These are phyloP conservation scores for Drosophila kohkoa DNA, from an alignment of 1,140 invertebrate species.

Conservation along the genomic window DNA sequence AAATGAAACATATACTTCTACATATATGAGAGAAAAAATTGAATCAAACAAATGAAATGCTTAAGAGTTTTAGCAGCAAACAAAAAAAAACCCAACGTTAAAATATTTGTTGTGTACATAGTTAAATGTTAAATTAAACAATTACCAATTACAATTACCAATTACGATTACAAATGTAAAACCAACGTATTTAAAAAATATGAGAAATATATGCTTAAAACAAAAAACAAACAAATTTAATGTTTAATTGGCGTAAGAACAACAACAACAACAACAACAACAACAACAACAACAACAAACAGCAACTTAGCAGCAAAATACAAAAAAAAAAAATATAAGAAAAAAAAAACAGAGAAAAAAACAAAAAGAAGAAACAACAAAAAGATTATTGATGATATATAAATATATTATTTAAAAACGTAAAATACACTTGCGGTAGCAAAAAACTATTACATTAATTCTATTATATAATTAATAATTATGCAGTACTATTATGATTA, in stretches of 20 bases:
- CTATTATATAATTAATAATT: slow-evolving; percentile 63
- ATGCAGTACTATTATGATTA: slow-evolving; percentile 80
- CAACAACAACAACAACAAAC: slow-evolving; percentile 15
- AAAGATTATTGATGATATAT: slow-evolving; percentile 58
- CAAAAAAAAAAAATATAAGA: slow-evolving; percentile 13
- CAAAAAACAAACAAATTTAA: slow-evolving; percentile 47
- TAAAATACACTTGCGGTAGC: slow-evolving; percentile 76
- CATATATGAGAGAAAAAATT: slow-evolving; percentile 31
- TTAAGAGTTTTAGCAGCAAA: slow-evolving; percentile 69
- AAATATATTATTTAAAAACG: slow-evolving; percentile 73
- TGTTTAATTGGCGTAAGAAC: slow-evolving; percentile 73
- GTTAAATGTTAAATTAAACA: slow-evolving; percentile 78
- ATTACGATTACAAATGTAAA: slow-evolving; percentile 30
- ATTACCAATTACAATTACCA: slow-evolving; percentile 23
- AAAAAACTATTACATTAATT: slow-evolving; percentile 83
- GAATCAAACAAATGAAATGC: slow-evolving; percentile 66
- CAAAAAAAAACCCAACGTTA: slow-evolving; percentile 73
- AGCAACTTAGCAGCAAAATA: slow-evolving; percentile 55
- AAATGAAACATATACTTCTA: slow-evolving; percentile 35
- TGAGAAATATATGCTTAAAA: slow-evolving; percentile 67
- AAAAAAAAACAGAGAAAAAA: slow-evolving; percentile 41
- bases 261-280: slow-evolving; percentile 31
- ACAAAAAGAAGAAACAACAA: slow-evolving; percentile 19
- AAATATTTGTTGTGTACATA: slow-evolving; percentile 81
- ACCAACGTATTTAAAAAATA: slow-evolving; percentile 71